Base-by-base conservation (phyloP, 2,888 invertebrate species). In the Lymantria monacha region DNA sequence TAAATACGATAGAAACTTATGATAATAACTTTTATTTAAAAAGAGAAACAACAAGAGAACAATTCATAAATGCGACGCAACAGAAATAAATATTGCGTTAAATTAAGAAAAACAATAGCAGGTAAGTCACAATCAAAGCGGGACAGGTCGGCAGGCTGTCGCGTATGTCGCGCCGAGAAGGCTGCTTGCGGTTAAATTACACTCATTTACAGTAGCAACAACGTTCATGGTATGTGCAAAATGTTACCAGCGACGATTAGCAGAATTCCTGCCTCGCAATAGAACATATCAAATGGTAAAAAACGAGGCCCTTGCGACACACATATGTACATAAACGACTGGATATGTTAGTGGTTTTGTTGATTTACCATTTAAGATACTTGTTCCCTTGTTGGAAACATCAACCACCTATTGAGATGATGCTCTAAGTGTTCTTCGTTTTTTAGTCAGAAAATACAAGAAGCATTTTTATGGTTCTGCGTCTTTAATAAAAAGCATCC, bases 221-320 rank as follows among this genome's bases (percentile, higher is more conserved):
- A 78, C 81, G 77, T 79, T 74, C 68, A 67, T 55, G 82, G 84
- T 80, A 85, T 81, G 84, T 79, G 82, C 72, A 76, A 81, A 85
- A 90, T 90, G 88, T 78, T 81, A 77, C 87, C 78, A 69, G 68
- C 81, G 76, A 80, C 89, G 85, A 90, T 91, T 89, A 90, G 85
- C 82, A 77, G 85, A 85, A 90, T 90, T 88, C 88, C 85, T 74
- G 68, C 73, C 72, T 80, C 76, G 82, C 83, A 83, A 84, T 84
- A 86, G 83, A 83, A 86, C 81, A 74, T 80, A 85, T 82, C 9
- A 81, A 83, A 85, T 77, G 70, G 70, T 78, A 82, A 89, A 88
- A 90, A 89, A 83, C 83, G 80, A 79, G 85, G 79, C 76, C 76
- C 75, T 84, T 80, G 82, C 83, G 77, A 82, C 79, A 83, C 70